These are phyloP conservation scores for Hetaerina americana DNA, from an alignment of 1,140 invertebrate genomes.

Conservation along the genomic window DNA sequence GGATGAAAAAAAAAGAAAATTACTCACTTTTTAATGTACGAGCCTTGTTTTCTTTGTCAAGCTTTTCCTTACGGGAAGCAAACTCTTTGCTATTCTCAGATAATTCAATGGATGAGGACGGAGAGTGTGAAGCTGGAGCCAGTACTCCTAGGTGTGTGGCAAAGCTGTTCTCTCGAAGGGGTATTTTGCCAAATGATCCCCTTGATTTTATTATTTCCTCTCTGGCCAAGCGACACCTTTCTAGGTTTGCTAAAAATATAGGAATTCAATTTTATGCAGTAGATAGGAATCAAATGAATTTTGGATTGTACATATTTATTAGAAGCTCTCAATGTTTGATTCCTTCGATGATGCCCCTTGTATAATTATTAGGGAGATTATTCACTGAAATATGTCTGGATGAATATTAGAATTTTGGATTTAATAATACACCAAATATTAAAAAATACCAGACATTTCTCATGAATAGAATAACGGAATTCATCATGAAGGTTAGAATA, in stretches of 20 bases:
- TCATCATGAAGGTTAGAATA: no score
- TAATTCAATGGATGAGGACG: neutral
- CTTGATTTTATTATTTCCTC: slow-evolving; percentile 1
- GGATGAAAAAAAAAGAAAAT: no score
- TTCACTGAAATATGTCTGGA: no score
- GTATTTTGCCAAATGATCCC: neutral
- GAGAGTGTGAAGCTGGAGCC: neutral
- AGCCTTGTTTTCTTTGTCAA: slow-evolving; percentile 15
- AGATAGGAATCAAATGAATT: no score
- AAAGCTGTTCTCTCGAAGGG: slow-evolving; percentile 5
- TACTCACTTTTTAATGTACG: slow-evolving; percentile 5
- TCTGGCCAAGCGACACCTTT: slow-evolving; percentile 16
- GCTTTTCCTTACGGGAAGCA: slow-evolving; percentile 4
- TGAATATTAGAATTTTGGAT: no score
- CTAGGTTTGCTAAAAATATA: slow-evolving; percentile 17
- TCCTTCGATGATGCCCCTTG: no score
- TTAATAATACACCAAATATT: no score
- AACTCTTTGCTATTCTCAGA: slow-evolving; percentile 7
- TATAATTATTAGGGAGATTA: no score
- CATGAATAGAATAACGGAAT: no score
- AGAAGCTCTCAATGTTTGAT: no score
- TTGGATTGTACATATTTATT: no score
- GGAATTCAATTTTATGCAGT: neutral
- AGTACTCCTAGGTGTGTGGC: neutral
- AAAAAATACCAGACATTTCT: no score